Evolutionary conservation across 2,797 vertebrate genomes (phyloP), one percentile per base, ranked within the genome.

Genomic region (Labeo calbasu): DNA sequence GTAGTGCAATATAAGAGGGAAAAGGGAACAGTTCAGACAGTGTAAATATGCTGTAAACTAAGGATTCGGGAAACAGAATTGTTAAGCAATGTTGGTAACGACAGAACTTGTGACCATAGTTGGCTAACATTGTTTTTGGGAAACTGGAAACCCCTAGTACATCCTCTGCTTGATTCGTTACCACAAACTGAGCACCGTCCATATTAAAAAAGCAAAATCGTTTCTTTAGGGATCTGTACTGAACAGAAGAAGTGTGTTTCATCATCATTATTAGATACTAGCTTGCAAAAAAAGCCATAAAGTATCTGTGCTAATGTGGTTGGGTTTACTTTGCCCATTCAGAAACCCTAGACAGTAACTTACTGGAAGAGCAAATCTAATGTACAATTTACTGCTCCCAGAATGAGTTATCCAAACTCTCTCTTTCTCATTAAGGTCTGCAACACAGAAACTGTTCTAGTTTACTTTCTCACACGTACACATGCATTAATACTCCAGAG

Each of bases 381-480:
- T 76, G 79, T 32, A 65, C 55, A 21, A 65, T 77, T 32, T 46
- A 65, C n/a, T 48, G n/a, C 28, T 70, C 73, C 75, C 68, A 77
- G 32, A 63, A 79, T 46, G 48, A 1, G 10, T 48, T 79, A 43
- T 81, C 70, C 28, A 63, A 82, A 70, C 61, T 59, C 79, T 4
- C 32, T 46, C 57, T 79, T n/a, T 80, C 69, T 83, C 81, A 76
- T 83, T 76, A 76, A 53, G 48, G 57, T 21, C 14, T 59, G 25
- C 19, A 43, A 40, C 19, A 88, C 10, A 83, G 61, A 66, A 76
- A 83, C 51, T 25, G 48, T 55, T 76, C 21, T 82, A 75, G 61
- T 43, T 55, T 63, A 66, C n/a, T 53, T 25, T n/a, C n/a, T 61
- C 84, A 5, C 72, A 36, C 14, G 92, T 83, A 81, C 77, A 87